phyloP scores from a whole-genome alignment of 2,797 vertebrate species.

The Molossus molossus region DNA sequence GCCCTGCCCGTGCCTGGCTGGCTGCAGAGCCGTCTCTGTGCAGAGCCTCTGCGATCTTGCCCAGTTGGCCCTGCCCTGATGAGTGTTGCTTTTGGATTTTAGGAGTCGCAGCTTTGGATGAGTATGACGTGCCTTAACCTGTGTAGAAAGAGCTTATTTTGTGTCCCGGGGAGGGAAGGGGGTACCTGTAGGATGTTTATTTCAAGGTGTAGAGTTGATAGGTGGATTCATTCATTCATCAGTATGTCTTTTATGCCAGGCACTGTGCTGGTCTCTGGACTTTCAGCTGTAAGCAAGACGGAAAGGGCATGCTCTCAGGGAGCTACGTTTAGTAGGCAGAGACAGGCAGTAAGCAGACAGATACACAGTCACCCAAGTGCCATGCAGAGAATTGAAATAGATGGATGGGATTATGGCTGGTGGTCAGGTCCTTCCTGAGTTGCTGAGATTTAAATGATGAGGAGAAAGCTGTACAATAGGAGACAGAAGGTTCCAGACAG shows the following conservation, averaged over 20 bases:
- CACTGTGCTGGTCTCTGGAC: not conserved
- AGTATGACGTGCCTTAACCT: not conserved
- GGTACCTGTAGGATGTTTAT: not conserved
- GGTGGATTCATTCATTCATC: not conserved
- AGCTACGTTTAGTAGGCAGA: not conserved
- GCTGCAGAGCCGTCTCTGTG: not conserved
- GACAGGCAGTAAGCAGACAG: not conserved
- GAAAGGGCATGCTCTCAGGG: not conserved
- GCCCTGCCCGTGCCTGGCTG: not conserved
- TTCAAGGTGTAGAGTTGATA: slow-evolving; percentile 1
- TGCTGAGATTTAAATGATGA: not conserved
- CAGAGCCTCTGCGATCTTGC: not conserved
- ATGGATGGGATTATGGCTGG: not conserved
- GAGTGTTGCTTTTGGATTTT: not conserved
- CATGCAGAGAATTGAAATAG: not conserved
- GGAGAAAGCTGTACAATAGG: not conserved
- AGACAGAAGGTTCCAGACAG: not conserved
- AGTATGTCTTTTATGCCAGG: not conserved
- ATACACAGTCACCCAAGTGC: not conserved
- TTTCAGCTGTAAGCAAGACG: not conserved
- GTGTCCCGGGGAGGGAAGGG: not conserved
- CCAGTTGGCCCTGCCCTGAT: not conserved
- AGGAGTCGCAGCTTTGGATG: not conserved
- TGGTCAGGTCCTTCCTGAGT: not conserved
- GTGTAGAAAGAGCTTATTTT: not conserved